Base-by-base conservation (phyloP, 1,140 invertebrate genomes). In the Sesamia nonagrioides region DNA sequence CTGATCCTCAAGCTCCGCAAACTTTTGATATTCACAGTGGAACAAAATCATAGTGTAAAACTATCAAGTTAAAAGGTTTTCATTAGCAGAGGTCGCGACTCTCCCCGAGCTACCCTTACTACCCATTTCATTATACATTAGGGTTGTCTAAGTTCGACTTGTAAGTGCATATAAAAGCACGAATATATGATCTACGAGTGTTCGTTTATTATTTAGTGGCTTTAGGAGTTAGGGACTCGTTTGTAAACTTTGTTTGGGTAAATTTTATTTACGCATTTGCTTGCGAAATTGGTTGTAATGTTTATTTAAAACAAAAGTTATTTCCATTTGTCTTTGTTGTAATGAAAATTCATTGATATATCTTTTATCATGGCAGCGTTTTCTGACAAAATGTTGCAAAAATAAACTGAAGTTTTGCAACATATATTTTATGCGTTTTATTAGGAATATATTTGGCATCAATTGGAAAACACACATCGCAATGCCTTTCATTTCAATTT, bases 101-200 rank as follows among this genome's bases (percentile, higher is more conserved):
- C 13, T 27, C 27, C 11, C 45, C 45, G 11, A 45, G 8, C 42
- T 45, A 3, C 45, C 45, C 15, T 50, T n/a, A 50, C 37, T 13
- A 50, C 66, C 66, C 66, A 50, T 48, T 69, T 33, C 42, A 69
- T 50, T 69, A 69, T 48, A 69, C 66, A 69, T 48, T 69, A 69
- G 66, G 66, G 66, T 33, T 48, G 42, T 58, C 40, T 18, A 69
- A 66, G 37, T 66, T 42, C n/a, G n/a, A 60, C 11, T 42, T 66
- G 11, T 66, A 66, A 66, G 61, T 66, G 61, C 61, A 66, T 66
- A 66, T 42, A 66, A 66, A 63, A 42, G n/a, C 37, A 11, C 8
- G 61, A 66, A 66, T 66, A 66, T 21, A 66, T 66, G 42, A 66
- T 66, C 37, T 18, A n/a, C n/a, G n/a, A n/a, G n/a, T n/a, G 37